Evolutionary conservation across 2,113 vertebrate species (phyloP).

Genomic region (Orientallactaga bullata): DNA sequence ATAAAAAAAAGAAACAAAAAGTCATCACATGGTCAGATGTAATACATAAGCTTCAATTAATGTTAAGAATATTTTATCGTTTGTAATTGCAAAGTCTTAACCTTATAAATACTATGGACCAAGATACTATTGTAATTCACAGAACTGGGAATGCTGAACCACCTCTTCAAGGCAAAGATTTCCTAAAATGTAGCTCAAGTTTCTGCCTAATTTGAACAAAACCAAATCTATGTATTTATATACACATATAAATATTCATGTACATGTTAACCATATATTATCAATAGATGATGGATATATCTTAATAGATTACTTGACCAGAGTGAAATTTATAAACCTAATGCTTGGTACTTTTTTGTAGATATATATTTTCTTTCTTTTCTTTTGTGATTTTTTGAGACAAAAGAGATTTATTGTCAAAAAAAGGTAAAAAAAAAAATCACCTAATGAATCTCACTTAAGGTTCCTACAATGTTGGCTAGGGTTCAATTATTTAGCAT

Average conservation of each 20-base stretch:
- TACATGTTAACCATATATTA: background rate
- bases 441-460: background rate
- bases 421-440: too few species aligned
- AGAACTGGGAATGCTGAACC: slow-evolving; percentile 89
- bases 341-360: slow-evolving; percentile 39
- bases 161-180: slow-evolving; percentile 92
- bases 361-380: background rate
- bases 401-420: too few species aligned
- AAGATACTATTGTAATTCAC: slow-evolving; percentile 93
- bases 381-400: too few species aligned
- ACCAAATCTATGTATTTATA: slow-evolving; percentile 63
- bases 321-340: background rate
- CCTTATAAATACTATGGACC: slow-evolving; percentile 98
- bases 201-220: slow-evolving; percentile 92
- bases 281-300: too few species aligned
- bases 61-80: slow-evolving; percentile 93
- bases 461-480: slow-evolving; percentile 16
- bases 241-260: background rate
- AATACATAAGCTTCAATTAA: slow-evolving; percentile 94
- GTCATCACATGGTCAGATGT: slow-evolving; percentile 89
- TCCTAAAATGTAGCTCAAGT: slow-evolving; percentile 93
- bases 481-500: background rate
- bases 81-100: slow-evolving; percentile 97
- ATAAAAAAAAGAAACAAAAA: too few species aligned
- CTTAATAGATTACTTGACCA: background rate